These are phyloP conservation scores for Callionymus lyra DNA, from an alignment of 2,113 vertebrate species.

Conservation along the genomic window DNA sequence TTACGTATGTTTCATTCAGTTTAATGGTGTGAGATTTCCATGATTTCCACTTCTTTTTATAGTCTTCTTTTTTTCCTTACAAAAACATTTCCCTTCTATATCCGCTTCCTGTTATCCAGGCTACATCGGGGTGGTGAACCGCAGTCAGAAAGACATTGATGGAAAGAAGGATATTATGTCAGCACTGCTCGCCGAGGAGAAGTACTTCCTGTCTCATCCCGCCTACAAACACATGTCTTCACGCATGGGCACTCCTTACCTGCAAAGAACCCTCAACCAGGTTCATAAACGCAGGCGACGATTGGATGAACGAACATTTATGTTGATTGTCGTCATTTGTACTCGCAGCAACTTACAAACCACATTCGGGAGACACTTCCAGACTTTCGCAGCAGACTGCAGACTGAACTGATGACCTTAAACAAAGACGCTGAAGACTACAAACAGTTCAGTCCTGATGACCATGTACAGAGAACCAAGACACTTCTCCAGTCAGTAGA, in stretches of 20 bases:
- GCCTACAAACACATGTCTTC: conserved; percentile 76
- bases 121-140: conserved; percentile 79
- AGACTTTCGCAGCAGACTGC: conserved; percentile 76
- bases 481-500: conserved; percentile 79
- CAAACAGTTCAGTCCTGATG: conserved; percentile 75
- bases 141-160: conserved; percentile 81
- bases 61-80: too few relatives aligned
- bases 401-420: conserved; percentile 74
- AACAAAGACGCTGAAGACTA: conserved; percentile 81
- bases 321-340: conserved; percentile 7
- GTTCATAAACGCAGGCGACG: conserved; percentile 23
- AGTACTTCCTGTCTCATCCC: conserved; percentile 67
- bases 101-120: conserved; percentile 42
- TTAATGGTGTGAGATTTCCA: conserved; percentile 15
- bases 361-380: conserved; percentile 85
- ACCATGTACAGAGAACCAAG: conserved; percentile 80
- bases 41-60: too few relatives aligned
- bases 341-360: conserved; percentile 84
- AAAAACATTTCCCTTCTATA: conserved; percentile 9
- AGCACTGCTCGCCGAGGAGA: conserved; percentile 70
- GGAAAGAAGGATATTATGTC: conserved; percentile 76
- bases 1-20: neutral
- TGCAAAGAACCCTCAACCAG: conserved; percentile 76
- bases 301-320: neutral
- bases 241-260: conserved; percentile 72